Conservation (phyloP, 2,113 vertebrate species). For the Axis porcinus region DNA sequence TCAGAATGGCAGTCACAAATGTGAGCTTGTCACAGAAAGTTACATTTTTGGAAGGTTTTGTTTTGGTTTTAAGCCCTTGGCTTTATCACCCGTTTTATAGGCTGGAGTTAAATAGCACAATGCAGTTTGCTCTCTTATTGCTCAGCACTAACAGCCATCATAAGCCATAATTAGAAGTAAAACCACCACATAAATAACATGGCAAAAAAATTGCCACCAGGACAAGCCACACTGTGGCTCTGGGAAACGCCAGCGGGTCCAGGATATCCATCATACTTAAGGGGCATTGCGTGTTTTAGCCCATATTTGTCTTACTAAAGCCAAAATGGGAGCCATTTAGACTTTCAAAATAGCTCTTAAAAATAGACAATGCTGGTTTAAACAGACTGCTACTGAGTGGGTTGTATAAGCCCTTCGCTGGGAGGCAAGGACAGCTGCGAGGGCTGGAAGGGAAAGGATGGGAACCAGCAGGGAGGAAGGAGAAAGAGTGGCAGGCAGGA, state of each 20-base stretch:
- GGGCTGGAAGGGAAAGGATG: neutral
- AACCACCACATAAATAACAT: conserved; percentile 65
- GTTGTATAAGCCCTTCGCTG: conserved; percentile 31
- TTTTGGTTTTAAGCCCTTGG: conserved; percentile 44
- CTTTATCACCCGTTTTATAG: conserved; percentile 69
- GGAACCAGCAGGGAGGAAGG: neutral
- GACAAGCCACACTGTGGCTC: conserved; percentile 45
- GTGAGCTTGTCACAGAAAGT: conserved; percentile 40
- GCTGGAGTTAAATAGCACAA: conserved; percentile 55
- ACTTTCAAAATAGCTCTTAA: conserved; percentile 62
- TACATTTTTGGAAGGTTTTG: neutral
- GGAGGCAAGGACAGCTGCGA: neutral
- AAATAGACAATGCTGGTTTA: conserved; percentile 31
- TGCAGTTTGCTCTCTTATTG: conserved; percentile 51
- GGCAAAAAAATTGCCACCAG: conserved; percentile 58
- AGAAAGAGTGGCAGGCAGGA: neutral
- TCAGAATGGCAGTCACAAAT: neutral
- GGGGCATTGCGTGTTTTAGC: conserved; percentile 33
- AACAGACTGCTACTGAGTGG: conserved; percentile 39
- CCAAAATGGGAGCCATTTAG: conserved; percentile 56
- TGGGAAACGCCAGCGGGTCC: conserved; percentile 38
- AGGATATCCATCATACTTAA: conserved; percentile 58
- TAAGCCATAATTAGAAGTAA: conserved; percentile 73
- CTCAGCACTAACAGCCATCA: conserved; percentile 49
- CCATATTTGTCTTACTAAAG: conserved; percentile 65